A percentile compares a stretch with the other conserved stretches of the same genome.
Conservation (phyloP, 2,113 vertebrate species). For the Antechinus flavipes region DNA sequence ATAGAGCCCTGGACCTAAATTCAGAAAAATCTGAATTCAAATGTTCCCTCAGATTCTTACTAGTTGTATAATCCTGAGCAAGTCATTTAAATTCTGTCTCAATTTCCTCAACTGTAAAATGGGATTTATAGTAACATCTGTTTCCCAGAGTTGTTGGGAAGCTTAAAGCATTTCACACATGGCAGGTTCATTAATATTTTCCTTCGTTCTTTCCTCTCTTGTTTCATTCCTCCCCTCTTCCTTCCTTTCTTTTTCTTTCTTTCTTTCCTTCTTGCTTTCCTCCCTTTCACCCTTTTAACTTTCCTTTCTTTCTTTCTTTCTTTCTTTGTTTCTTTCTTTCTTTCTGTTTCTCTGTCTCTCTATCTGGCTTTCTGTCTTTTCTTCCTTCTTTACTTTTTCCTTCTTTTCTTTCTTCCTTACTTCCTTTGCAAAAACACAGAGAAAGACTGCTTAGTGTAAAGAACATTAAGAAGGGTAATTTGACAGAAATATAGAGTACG, state of each 20-base stretch:
- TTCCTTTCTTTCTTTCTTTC: too few relatives aligned
- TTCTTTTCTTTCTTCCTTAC: neutral
- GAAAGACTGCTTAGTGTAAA: neutral
- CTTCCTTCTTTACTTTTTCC: too few relatives aligned
- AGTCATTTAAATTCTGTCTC: neutral
- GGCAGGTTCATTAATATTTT: neutral
- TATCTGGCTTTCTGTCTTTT: too few relatives aligned
- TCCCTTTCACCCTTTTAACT: too few relatives aligned
- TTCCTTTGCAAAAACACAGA: neutral
- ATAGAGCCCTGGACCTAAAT: neutral
- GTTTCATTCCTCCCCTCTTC: too few relatives aligned
- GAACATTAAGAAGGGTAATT: neutral
- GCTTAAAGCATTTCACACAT: neutral
- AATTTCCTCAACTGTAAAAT: neutral
- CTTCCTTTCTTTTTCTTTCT: too few relatives aligned
- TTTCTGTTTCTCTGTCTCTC: too few relatives aligned
- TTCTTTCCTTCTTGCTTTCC: too few relatives aligned
- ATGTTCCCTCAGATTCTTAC: neutral
- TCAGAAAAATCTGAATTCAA: neutral
- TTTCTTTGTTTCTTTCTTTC: too few relatives aligned
- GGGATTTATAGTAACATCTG: neutral
- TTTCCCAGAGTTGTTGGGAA: neutral
- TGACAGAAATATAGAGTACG: neutral
- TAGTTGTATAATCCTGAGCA: neutral
- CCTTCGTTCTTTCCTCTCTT: neutral